Base-by-base conservation (phyloP, 2,888 invertebrate species). In the Meteorus cinctellus region DNA sequence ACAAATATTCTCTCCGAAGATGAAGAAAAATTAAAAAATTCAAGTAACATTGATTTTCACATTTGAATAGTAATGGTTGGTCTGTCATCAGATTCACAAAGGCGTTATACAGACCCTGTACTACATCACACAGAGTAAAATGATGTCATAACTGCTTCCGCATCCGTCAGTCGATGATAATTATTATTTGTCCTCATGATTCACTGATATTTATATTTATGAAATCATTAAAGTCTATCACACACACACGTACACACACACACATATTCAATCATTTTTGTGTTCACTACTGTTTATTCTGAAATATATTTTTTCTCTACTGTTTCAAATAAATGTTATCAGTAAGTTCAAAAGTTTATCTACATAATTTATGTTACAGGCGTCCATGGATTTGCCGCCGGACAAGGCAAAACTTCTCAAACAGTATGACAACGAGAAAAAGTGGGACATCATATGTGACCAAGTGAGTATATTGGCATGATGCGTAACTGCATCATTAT, bases 361-460 rank as follows among this genome's bases (percentile, higher is more conserved):
- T 51, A 29, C 72, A 73, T 82, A 80, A 83, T 41, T 86, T 88
- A 84, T 86, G 85, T 94, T 94, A 8, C 92, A 99, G 98, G 97
- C 97, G 72, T 98, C 98, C 78, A 99, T 99, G 98, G 99, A 99
- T 91, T 92, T 99, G 83, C 99, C 99, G 29, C 98, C 99, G 48
- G 99, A 99, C 91, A 99, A 99, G 91, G 98, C 98, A 85, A 98
- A 98, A 91, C 93, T 98, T 55, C 92, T 98, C 81, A 96, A 96
- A 85, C 96, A 96, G 90, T 99, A 99, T 90, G 98, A 98, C 91
- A 95, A 96, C 90, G 97, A 98, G 90, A 98, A 98, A 91, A 99
- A 99, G 91, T 99, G 99, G 99, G 98, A 99, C 91, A 96, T 99
- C 90, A 98, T 99, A 91, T 98, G 98, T 92, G 99, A 99, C 93